Evolutionary conservation across 2,797 vertebrate genomes (phyloP).

Genomic region (Uromys caudimaculatus): DNA sequence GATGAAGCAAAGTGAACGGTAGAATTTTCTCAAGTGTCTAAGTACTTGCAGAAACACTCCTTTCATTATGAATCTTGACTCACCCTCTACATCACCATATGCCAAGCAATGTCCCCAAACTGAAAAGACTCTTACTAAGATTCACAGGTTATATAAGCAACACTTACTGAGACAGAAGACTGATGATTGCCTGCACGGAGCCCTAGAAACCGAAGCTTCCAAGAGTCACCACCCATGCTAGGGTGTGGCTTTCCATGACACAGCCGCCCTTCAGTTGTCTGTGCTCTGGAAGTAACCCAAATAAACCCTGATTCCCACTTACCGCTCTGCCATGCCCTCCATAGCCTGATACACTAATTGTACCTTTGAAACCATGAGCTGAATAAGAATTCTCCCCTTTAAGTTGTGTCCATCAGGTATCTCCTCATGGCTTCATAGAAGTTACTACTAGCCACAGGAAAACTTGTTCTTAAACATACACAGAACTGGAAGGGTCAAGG

Average conservation of each 20-base stretch:
- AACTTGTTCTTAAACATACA: constrained; percentile 8
- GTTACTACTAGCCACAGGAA: not conserved
- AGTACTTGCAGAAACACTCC: not conserved
- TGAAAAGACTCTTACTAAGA: not conserved
- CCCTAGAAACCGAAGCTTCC: not conserved
- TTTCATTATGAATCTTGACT: constrained; percentile 43
- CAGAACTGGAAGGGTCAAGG: constrained; percentile 4
- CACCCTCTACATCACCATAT: constrained; percentile 19
- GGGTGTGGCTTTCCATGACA: not conserved
- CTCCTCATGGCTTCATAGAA: not conserved
- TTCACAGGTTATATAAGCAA: not conserved
- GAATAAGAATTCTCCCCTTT: not conserved
- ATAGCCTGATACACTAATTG: no score
- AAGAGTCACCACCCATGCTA: not conserved
- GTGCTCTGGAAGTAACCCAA: not conserved
- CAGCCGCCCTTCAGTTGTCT: not conserved
- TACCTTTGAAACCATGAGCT: not conserved
- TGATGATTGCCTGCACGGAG: not conserved
- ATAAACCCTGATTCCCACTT: not conserved
- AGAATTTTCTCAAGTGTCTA: not conserved
- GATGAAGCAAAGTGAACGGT: not conserved
- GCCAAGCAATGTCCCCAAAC: constrained; percentile 16
- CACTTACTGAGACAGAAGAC: not conserved
- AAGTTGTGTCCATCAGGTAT: no score
- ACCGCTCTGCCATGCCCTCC: not conserved